A percentile compares a stretch with the other conserved stretches of the same genome.
Conservation (phyloP, 2,888 invertebrate genomes). For the Didymodactylos carnosus region DNA sequence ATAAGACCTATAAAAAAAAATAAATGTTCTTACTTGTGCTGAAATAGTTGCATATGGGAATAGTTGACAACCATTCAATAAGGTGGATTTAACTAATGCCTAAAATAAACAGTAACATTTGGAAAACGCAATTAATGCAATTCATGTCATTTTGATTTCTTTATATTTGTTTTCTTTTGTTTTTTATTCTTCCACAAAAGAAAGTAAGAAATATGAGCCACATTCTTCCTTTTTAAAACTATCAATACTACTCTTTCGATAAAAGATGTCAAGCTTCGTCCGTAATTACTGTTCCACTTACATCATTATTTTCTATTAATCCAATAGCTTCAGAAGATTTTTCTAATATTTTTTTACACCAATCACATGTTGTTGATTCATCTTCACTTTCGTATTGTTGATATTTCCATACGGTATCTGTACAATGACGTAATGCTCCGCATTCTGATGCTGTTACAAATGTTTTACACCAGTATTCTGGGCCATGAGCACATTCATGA, state of each 20-base stretch:
- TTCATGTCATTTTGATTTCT: too few species aligned
- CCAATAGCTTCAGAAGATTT: background rate
- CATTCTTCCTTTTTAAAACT: background rate
- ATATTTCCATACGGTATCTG: conserved; percentile 17
- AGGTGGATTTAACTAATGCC: background rate
- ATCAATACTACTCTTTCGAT: too few species aligned
- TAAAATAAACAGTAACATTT: background rate
- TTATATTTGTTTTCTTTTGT: too few species aligned
- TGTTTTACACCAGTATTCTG: conserved; percentile 19
- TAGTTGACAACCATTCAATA: background rate
- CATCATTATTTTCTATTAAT: background rate
- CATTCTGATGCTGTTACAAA: conserved; percentile 18
- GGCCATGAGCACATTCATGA: conserved; percentile 16
- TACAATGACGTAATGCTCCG: conserved; percentile 18
- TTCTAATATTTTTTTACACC: background rate
- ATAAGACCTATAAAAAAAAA: background rate
- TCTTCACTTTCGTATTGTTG: background rate
- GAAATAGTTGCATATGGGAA: background rate
- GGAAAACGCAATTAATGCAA: too few species aligned
- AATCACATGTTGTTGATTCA: background rate
- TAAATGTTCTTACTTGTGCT: background rate
- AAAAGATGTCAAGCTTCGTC: too few species aligned
- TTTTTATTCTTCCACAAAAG: too few species aligned
- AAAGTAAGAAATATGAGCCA: too few species aligned
- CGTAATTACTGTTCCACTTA: too few species aligned